Evolutionary conservation across 2,888 invertebrate species (phyloP).

Genomic region (Melanchra persicariae): DNA sequence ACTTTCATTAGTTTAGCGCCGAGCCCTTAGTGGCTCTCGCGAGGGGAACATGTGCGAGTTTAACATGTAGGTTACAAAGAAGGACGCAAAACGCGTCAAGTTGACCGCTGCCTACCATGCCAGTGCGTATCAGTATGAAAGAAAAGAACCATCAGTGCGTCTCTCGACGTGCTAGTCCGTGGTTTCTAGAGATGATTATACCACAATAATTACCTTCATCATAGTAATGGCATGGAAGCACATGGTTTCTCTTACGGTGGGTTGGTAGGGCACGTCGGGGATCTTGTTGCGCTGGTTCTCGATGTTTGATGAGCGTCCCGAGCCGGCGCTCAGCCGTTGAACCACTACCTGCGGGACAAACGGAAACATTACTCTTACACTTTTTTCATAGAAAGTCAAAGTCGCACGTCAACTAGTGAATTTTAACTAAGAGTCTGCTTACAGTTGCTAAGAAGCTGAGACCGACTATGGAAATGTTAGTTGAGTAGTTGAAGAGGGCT

Average conservation of each 20-base stretch:
- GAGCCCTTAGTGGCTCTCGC: background rate
- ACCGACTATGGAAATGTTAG: no score
- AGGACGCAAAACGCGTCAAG: background rate
- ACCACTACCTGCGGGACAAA: slow-evolving; percentile 84
- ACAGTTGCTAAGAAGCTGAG: no score
- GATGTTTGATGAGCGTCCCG: slow-evolving; percentile 90
- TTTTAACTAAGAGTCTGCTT: no score
- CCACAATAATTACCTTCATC: slow-evolving; percentile 93
- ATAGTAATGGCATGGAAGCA: slow-evolving; percentile 98
- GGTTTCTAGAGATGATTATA: slow-evolving; percentile 11
- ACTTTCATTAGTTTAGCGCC: background rate
- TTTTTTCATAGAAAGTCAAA: background rate
- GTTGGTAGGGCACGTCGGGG: slow-evolving; percentile 94
- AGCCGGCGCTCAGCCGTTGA: slow-evolving; percentile 90
- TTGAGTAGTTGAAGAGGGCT: no score
- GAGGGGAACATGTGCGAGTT: background rate
- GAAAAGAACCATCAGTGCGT: slow-evolving; percentile 24
- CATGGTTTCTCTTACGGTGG: slow-evolving; percentile 97
- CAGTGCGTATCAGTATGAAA: slow-evolving; percentile 19
- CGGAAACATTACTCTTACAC: background rate
- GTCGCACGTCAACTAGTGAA: no score
- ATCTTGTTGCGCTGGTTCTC: slow-evolving; percentile 82
- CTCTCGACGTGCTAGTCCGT: slow-evolving; percentile 1
- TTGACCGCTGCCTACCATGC: slow-evolving; percentile 37
- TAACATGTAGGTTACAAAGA: background rate